Base-by-base conservation (phyloP, 2,113 vertebrate genomes). In the Chaetops frenatus region DNA sequence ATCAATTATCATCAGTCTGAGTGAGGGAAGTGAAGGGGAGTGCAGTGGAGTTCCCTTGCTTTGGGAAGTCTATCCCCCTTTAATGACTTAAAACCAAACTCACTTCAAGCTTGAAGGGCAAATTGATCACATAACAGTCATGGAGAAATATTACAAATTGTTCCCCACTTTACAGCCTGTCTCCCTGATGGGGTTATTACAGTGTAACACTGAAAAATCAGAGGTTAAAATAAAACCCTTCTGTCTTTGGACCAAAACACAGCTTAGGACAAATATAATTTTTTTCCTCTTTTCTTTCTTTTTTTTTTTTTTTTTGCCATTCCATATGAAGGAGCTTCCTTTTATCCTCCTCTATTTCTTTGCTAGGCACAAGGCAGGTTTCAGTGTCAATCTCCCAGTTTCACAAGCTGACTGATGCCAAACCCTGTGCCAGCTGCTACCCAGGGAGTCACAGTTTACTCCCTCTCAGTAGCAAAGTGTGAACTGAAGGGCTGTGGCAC, bases 51-150 rank as follows among this genome's bases (percentile, higher is more conserved):
- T 40, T 69, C 77, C 65, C 67, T 94, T 89, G 92, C 84, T 97
- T 93, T 94, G 54, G 51, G 64, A 97, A 42, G 70, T 74, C 87
- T 92, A 64, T 50, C 51, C 90, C 42, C 70, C 77, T 71, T 65
- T 89, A 96, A 94, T 70, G 73, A 50, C 40, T 97, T 71, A 80
- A 94, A 94, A 90, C 57, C 86, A 96, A 96, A 83, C 94, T 90
- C 91, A 92, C 53, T 93, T 85, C 64, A 78, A 92, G 83, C 82
- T 62, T 94, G 86, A 97, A 98, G 95, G 96, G 54, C 90, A 97
- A 90, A 95, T 66, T 85, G 93, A 91, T 80, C 79, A 92, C 70
- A 40, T 12, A 88, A 66, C 71, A 91, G 87, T 96, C 92, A 84
- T 9, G n/a, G 42, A 89, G 29, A 95, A 95, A 78, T 95, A 64